A percentile compares a stretch with the other conserved stretches of the same genome.
These are phyloP conservation scores for Dicrostonyx torquatus DNA, from an alignment of 2,797 vertebrate genomes.

Conservation along the genomic window DNA sequence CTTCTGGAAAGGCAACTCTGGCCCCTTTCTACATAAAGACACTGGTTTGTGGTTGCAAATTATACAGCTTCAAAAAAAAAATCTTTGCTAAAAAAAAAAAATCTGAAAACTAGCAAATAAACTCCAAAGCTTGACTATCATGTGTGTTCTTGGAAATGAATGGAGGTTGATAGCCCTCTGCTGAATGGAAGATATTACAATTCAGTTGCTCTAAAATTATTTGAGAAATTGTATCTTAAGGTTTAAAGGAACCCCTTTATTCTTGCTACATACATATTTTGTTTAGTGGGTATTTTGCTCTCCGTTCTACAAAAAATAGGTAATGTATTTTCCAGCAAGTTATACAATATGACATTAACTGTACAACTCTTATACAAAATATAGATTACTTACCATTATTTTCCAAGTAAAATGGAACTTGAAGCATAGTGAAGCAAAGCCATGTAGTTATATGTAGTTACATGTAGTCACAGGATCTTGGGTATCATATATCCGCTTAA, in stretches of 20 bases:
- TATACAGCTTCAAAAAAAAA: constrained; percentile 11
- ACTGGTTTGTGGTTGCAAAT: neutral
- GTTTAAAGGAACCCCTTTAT: neutral
- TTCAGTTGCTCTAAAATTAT: neutral
- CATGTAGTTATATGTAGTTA: neutral
- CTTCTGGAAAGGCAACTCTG: neutral
- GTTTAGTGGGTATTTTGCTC: neutral
- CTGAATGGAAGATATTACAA: constrained; percentile 65
- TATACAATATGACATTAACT: neutral
- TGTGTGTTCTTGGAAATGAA: neutral
- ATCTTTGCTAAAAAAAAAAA: neutral
- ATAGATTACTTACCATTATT: neutral
- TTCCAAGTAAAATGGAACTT: constrained; percentile 14
- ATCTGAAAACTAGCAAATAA: neutral
- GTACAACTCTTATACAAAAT: constrained; percentile 17
- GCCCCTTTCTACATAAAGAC: neutral
- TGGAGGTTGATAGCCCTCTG: constrained; percentile 79
- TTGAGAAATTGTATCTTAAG: neutral
- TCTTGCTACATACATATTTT: neutral
- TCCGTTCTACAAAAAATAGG: neutral
- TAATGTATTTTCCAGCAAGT: neutral
- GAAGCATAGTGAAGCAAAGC: neutral
- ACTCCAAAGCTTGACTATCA: neutral
- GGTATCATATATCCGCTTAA: neutral
- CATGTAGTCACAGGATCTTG: neutral